phyloP scores from a whole-genome alignment of 2,888 invertebrate genomes.

The Diarsia rubi region DNA sequence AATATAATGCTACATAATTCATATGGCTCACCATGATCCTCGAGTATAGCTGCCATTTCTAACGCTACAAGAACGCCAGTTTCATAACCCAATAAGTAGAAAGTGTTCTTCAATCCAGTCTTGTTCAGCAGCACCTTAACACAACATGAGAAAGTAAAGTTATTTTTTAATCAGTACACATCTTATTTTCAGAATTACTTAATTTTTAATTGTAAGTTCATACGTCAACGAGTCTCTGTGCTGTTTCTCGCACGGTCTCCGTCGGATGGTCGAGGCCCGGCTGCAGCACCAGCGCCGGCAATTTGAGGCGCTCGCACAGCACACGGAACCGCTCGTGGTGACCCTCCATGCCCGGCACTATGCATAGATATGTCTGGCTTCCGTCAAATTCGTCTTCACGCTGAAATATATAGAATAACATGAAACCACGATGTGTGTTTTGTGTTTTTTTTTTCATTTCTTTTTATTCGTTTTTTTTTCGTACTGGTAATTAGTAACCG shows the following conservation, averaged over 20 bases:
- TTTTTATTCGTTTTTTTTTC: too few relatives aligned
- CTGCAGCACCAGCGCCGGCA: conserved; percentile 78
- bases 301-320: conserved; percentile 57
- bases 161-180: background rate
- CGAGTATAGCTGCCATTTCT: conserved; percentile 79
- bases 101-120: conserved; percentile 65
- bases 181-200: too few relatives aligned
- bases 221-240: conserved; percentile 73
- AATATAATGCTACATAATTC: too few relatives aligned
- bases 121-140: conserved; percentile 53
- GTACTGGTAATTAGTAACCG: too few relatives aligned
- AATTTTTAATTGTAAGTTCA: too few relatives aligned
- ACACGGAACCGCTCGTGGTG: conserved; percentile 71
- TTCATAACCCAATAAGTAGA: conserved; percentile 79
- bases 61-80: conserved; percentile 75
- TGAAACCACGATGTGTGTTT: too few relatives aligned
- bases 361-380: conserved; percentile 68
- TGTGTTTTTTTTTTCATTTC: too few relatives aligned
- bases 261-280: conserved; percentile 72
- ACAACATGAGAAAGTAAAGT: background rate
- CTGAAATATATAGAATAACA: background rate
- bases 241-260: conserved; percentile 71
- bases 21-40: conserved; percentile 72
- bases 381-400: conserved; percentile 57
- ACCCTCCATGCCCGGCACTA: conserved; percentile 80